Conservation (phyloP, 2,888 invertebrate genomes). For the Pristionchus entomophagus region DNA sequence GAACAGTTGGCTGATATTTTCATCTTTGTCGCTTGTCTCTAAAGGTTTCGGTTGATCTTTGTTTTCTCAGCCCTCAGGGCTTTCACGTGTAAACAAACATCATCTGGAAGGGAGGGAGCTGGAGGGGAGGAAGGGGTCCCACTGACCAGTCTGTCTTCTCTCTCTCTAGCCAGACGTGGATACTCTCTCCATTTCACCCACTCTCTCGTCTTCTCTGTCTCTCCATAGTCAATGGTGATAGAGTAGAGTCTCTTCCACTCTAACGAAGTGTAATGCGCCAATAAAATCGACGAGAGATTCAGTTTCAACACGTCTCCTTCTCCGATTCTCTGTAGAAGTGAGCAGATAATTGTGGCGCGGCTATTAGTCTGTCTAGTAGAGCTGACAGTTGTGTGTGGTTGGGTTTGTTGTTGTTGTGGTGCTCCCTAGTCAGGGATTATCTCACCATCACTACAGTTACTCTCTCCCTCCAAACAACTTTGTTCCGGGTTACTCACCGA, state of each 20-base stretch:
- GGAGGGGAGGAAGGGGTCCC: not conserved
- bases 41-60: too few species aligned
- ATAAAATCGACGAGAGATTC: not conserved
- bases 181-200: not conserved
- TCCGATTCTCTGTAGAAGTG: not conserved
- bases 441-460: not conserved
- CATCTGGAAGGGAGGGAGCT: not conserved
- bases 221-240: not conserved
- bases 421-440: not conserved
- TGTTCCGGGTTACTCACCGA: too few species aligned
- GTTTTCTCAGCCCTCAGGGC: too few species aligned
- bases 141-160: not conserved
- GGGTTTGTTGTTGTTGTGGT: not conserved
- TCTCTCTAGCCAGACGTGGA: not conserved
- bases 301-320: not conserved
- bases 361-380: not conserved
- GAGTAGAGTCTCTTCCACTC: not conserved
- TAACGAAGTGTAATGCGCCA: not conserved
- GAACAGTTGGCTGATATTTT: not conserved
- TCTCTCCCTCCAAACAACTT: not conserved
- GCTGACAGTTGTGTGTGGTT: not conserved
- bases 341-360: not conserved
- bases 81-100: constrained; percentile 22
- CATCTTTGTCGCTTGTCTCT: not conserved
- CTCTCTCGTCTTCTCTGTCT: constrained; percentile 13